These are phyloP conservation scores for Acrossocheilus fasciatus DNA, from an alignment of 2,797 vertebrate genomes.

Conservation along the genomic window DNA sequence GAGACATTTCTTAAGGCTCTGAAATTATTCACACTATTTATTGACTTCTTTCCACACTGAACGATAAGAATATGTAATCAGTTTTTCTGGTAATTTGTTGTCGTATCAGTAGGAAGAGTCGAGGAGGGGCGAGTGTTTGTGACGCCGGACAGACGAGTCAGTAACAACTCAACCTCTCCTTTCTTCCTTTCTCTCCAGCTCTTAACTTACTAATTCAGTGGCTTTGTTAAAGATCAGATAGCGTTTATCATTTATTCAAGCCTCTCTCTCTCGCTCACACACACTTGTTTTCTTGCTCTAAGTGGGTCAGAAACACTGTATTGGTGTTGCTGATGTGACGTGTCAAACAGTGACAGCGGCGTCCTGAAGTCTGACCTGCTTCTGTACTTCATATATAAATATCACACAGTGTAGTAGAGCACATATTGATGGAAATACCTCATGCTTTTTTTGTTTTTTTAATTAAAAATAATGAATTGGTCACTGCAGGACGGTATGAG, in stretches of 20 bases:
- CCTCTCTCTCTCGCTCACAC: not conserved
- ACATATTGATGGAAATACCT: not conserved
- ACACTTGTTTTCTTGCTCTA: slow-evolving; percentile 1
- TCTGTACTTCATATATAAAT: not conserved
- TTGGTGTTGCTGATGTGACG: not conserved
- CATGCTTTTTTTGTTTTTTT: not conserved
- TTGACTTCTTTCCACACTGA: slow-evolving; percentile 28
- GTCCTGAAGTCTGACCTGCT: not conserved
- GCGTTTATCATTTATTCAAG: slow-evolving; percentile 1
- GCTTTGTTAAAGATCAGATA: slow-evolving; percentile 4
- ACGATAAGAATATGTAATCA: slow-evolving; percentile 48
- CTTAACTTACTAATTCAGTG: not conserved
- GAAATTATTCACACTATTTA: slow-evolving; percentile 40
- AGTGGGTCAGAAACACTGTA: slow-evolving; percentile 22
- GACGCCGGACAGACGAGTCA: not conserved
- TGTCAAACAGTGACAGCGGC: not conserved
- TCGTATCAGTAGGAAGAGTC: slow-evolving; percentile 25
- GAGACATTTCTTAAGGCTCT: slow-evolving; percentile 49
- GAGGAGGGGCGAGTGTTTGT: slow-evolving; percentile 12
- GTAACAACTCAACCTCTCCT: not conserved
- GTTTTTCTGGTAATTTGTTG: slow-evolving; percentile 48
- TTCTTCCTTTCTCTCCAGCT: not conserved
- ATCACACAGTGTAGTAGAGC: not conserved
- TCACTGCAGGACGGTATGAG: too few relatives aligned
- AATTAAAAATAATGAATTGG: not conserved